Percentiles rank a stretch among this genome's conserved stretches.
Conservation (phyloP, 2,113 vertebrate genomes). For the Pyxicephalus adspersus region DNA sequence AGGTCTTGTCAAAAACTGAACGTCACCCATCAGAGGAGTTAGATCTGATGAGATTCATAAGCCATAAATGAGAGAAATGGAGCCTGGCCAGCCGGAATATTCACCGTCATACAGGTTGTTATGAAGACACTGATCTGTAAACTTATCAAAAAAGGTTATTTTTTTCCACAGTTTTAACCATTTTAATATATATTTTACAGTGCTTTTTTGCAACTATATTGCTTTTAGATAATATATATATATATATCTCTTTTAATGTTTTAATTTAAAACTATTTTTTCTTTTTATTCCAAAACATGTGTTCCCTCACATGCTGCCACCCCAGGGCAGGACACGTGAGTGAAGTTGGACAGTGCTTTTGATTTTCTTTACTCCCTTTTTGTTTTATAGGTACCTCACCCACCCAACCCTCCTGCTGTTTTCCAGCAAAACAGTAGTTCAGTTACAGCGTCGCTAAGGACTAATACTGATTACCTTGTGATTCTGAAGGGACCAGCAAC, state of each 20-base stretch:
- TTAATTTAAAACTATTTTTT: constrained; percentile 88
- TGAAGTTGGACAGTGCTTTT: constrained; percentile 85
- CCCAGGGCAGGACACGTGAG: constrained; percentile 89
- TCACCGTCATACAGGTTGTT: constrained; percentile 90
- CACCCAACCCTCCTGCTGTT: constrained; percentile 69
- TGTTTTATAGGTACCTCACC: constrained; percentile 78
- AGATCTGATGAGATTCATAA: constrained; percentile 37
- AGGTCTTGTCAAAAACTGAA: constrained; percentile 46
- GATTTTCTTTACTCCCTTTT: constrained; percentile 81
- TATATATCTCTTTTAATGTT: constrained; percentile 88
- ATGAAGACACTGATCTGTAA: constrained; percentile 85
- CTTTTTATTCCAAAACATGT: constrained; percentile 77
- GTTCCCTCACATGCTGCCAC: constrained; percentile 66
- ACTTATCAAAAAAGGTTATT: constrained; percentile 81
- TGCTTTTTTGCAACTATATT: constrained; percentile 94
- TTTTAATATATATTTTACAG: constrained; percentile 93
- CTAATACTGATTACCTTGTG: constrained; percentile 76
- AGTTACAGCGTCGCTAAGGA: constrained; percentile 86
- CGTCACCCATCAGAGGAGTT: constrained; percentile 33
- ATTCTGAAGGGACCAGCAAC: constrained; percentile 45
- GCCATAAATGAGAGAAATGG: constrained; percentile 65
- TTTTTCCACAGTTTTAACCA: constrained; percentile 92
- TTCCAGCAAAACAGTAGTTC: constrained; percentile 88
- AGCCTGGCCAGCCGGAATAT: constrained; percentile 81
- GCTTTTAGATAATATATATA: constrained; percentile 89